Base-by-base conservation (phyloP, 2,113 vertebrate genomes). In the Neogobius melanostomus region DNA sequence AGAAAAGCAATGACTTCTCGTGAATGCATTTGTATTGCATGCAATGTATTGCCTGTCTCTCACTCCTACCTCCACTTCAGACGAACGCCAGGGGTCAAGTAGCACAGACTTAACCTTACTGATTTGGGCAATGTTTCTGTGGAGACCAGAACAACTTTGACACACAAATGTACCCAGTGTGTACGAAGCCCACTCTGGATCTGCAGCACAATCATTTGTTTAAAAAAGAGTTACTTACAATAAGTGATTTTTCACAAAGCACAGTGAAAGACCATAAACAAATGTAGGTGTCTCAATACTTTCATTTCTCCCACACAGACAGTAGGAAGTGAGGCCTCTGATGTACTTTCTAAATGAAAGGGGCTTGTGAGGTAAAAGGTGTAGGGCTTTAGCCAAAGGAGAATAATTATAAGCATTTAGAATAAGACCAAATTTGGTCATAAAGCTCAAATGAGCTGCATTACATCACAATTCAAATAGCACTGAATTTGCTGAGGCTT, bases 131-230 rank as follows among this genome's bases (percentile, higher is more conserved):
- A 96, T 93, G 79, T 94, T 95, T 78, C 93, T 89, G 54, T 96
- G 95, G 76, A 96, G 92, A 65, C 90, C 92, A 3, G 94, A 94
- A 80, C 95, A 96, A 78, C 83, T 92, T 47, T 94, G 91, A 78
- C 95, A 96, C 85, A 96, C 83, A 74, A 96, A 95, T 77, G 94
- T 88, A 51, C 95, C 95, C 79, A 96, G 87, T n/a, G 94, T 95
- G 77, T 91, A 93, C 2, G 95, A 96, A 2, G 94, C 95, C 95
- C 95, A 96, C 51, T 94, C 90, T 3, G 94, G 94, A 74, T 91
- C 95, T 96, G 82, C 57, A 74, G 77, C n/a, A 53, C 12, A 74
- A 14, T 11, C 17, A 45, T 48, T 36, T 36, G 28, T 36, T 36
- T 3, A 36, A 36, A 36, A 36, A 36, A 36, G 1, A 21, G 28